These are phyloP conservation scores for Tinea pellionella DNA, from an alignment of 2,888 invertebrate genomes.

Conservation along the genomic window DNA sequence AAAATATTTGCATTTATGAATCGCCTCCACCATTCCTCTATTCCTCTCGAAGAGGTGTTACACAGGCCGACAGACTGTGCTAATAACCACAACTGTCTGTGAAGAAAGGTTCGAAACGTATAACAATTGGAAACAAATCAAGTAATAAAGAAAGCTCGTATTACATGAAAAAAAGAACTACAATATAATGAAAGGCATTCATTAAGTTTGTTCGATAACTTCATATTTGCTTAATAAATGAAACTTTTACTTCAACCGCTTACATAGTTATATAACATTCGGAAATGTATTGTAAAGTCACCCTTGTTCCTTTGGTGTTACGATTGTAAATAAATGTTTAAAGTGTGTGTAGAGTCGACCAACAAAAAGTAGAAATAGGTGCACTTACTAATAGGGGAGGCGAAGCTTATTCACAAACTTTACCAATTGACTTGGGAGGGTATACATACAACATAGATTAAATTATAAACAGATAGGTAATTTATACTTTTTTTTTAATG, in stretches of 20 bases:
- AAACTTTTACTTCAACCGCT: background rate
- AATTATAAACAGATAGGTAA: background rate
- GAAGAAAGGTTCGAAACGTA: no score
- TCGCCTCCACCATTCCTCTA: no score
- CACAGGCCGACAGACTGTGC: no score
- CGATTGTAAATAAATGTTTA: background rate
- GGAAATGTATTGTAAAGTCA: background rate
- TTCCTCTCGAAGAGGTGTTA: no score
- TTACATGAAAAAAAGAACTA: background rate
- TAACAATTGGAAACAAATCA: no score
- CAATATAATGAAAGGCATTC: background rate
- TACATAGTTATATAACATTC: background rate
- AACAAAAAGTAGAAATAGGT: background rate
- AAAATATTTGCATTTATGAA: no score
- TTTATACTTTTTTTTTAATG: no score
- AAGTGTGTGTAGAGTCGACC: background rate
- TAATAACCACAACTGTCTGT: no score
- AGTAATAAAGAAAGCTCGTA: background rate
- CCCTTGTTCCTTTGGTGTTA: background rate
- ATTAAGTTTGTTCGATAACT: background rate
- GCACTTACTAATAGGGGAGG: background rate
- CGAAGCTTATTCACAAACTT: constrained; percentile 2
- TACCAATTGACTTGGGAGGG: background rate
- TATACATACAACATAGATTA: background rate
- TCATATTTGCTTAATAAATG: background rate